Percentiles rank a stretch among this genome's conserved stretches.
Evolutionary conservation across 2,888 invertebrate genomes (phyloP).

Genomic region (Capitulum mitella): DNA sequence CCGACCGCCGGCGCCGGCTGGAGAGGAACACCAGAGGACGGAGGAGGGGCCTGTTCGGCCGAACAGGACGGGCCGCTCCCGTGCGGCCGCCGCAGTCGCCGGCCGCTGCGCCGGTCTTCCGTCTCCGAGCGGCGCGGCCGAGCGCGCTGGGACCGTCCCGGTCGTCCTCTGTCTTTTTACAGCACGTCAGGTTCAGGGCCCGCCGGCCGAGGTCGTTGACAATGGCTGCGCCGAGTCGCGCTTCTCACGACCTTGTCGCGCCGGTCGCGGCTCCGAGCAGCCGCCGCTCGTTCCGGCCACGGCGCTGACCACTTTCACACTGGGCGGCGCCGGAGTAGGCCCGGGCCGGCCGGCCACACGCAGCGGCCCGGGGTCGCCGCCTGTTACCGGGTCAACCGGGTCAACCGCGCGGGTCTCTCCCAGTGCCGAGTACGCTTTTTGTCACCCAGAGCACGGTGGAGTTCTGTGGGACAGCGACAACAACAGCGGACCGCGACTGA

Average conservation of each 20-base stretch:
- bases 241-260: neutral
- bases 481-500: too few relatives aligned
- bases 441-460: too few relatives aligned
- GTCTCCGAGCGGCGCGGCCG: too few relatives aligned
- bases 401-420: too few relatives aligned
- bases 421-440: too few relatives aligned
- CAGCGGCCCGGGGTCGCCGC: too few relatives aligned
- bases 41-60: neutral
- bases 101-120: too few relatives aligned
- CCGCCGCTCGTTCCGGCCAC: neutral
- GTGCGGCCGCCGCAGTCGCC: neutral
- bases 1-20: neutral
- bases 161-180: slow-evolving; percentile 5
- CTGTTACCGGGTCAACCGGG: too few relatives aligned
- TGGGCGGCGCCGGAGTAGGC: too few relatives aligned
- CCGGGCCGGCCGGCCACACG: too few relatives aligned
- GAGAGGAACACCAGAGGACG: neutral
- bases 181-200: neutral
- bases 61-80: neutral
- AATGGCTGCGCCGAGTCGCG: neutral
- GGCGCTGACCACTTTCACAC: neutral
- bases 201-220: slow-evolving; percentile 3
- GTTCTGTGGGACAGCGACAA: too few relatives aligned
- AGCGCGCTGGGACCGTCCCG: neutral
- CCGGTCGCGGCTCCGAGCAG: neutral